Evolutionary conservation across 2,888 invertebrate genomes (phyloP).

Genomic region (Ecliptopera silaceata): DNA sequence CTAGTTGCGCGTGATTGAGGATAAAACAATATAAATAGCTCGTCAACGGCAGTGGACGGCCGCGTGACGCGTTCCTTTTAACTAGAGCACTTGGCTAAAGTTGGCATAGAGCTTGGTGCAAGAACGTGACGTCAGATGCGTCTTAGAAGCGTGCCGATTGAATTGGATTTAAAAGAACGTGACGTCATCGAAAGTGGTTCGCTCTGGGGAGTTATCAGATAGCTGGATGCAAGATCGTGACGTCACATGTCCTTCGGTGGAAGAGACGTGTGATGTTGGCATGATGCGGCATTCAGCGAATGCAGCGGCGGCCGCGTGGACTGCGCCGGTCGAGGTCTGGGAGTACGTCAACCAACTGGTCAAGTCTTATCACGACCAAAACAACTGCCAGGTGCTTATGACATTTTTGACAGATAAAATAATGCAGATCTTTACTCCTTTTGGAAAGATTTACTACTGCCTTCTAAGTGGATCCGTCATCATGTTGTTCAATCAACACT

Average conservation of each 20-base stretch:
- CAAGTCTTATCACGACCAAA: conserved; percentile 83
- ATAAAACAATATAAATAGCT: conserved; percentile 83
- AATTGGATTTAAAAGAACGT: not conserved
- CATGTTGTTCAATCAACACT: too few species aligned
- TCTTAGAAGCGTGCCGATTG: conserved; percentile 1
- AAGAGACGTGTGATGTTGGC: conserved; percentile 66
- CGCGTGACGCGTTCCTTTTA: conserved; percentile 41
- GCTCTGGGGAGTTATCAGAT: conserved; percentile 4
- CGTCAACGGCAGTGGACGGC: conserved; percentile 70
- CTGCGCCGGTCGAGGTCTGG: conserved; percentile 85
- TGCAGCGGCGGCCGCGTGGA: conserved; percentile 73
- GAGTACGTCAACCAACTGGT: conserved; percentile 86
- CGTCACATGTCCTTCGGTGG: conserved; percentile 23
- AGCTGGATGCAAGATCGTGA: conserved; percentile 22
- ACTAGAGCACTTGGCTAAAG: conserved; percentile 45
- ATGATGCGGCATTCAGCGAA: conserved; percentile 79
- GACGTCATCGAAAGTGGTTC: not conserved
- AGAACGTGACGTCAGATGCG: conserved; percentile 12
- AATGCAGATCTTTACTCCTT: too few species aligned
- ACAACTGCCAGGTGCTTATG: conserved; percentile 71
- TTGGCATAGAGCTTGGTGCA: conserved; percentile 28
- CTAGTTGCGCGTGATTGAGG: conserved; percentile 80
- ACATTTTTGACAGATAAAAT: not conserved
- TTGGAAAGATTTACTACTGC: too few species aligned
- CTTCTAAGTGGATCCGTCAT: too few species aligned